These are phyloP conservation scores for Microtus oregoni DNA, from an alignment of 2,113 vertebrate genomes.

Conservation along the genomic window DNA sequence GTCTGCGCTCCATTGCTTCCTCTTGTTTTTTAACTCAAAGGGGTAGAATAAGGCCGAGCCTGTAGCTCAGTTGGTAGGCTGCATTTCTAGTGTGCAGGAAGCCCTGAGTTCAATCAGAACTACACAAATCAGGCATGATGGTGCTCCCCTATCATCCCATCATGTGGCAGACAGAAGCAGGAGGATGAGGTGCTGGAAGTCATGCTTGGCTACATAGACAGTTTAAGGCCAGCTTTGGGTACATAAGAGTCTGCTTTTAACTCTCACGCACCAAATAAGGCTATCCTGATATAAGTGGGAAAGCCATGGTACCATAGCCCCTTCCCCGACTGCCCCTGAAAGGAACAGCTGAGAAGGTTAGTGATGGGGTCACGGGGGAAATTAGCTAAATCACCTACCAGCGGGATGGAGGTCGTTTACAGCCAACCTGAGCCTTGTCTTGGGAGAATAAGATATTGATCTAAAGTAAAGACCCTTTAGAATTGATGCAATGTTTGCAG, in stretches of 20 bases:
- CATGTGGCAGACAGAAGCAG: background rate
- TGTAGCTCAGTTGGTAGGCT: background rate
- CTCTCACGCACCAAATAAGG: background rate
- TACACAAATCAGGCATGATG: background rate
- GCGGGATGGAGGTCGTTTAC: background rate
- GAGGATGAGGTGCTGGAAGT: background rate
- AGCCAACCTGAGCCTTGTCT: background rate
- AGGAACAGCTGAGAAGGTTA: background rate
- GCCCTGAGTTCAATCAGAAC: background rate
- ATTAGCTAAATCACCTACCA: background rate
- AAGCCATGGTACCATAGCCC: fast-evolving
- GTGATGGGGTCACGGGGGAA: too few species aligned
- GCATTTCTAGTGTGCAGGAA: background rate
- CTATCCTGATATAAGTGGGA: background rate
- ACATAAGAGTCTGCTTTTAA: background rate
- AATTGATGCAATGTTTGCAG: background rate
- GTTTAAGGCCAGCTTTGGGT: background rate
- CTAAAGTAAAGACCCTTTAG: background rate
- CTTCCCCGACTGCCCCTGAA: background rate
- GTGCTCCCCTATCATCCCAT: background rate
- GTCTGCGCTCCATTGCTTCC: too few species aligned
- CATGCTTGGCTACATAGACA: background rate
- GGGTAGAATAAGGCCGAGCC: background rate
- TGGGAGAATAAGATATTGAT: background rate
- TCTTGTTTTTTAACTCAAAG: background rate